A percentile compares a stretch with the other conserved stretches of the same genome.
Conservation (phyloP, 2,113 vertebrate genomes). For the Nothobranchius furzeri region DNA sequence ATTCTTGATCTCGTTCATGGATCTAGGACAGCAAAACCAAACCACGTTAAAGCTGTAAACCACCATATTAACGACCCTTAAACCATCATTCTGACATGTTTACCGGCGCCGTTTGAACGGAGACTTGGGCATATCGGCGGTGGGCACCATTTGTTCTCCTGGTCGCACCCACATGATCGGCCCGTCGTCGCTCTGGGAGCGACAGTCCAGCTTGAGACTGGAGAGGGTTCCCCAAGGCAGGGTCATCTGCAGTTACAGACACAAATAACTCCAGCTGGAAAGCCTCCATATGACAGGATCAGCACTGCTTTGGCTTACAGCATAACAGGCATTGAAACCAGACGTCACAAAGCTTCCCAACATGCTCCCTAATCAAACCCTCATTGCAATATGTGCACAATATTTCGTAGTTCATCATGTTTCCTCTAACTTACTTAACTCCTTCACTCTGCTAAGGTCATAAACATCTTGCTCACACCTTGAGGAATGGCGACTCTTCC, state of each 20-base stretch:
- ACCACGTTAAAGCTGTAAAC: accelerated
- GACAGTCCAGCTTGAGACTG: constrained; percentile 91
- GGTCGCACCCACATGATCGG: constrained; percentile 99
- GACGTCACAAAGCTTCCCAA: no score
- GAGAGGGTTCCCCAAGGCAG: constrained; percentile 96
- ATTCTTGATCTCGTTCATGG: constrained; percentile 98
- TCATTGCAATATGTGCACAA: no score
- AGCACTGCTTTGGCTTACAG: no score
- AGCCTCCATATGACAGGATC: no score
- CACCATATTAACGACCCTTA: neutral
- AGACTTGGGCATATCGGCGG: constrained; percentile 98
- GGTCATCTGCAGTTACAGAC: constrained; percentile 84
- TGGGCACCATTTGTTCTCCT: constrained; percentile 98
- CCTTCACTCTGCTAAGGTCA: no score
- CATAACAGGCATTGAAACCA: no score
- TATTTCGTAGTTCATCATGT: no score
- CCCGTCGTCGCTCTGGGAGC: constrained; percentile 96
- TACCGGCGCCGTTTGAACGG: constrained; percentile 97
- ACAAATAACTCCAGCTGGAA: neutral
- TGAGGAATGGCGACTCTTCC: constrained; percentile 97
- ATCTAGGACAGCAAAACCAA: constrained; percentile 71
- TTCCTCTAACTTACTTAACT: no score
- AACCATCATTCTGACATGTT: neutral
- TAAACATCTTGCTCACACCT: constrained; percentile 76
- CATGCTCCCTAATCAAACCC: no score